Percentiles rank a stretch among this genome's conserved stretches.
Evolutionary conservation across 2,113 vertebrate species (phyloP).

Genomic region (Sapayoa aenigma): DNA sequence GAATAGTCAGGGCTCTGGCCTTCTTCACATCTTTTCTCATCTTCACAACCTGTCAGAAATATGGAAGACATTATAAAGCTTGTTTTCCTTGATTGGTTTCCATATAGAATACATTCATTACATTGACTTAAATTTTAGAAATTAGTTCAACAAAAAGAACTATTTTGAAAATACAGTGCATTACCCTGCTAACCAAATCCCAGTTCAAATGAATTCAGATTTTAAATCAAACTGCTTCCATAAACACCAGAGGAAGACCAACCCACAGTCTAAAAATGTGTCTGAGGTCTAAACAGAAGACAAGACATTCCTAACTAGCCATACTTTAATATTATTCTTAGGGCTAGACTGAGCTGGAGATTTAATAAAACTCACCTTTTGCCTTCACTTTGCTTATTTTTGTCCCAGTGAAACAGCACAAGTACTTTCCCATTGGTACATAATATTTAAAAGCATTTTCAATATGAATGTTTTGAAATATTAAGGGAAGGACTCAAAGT

Average conservation of each 20-base stretch:
- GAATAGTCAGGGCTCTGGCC: slow-evolving; percentile 83
- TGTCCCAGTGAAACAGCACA: background rate
- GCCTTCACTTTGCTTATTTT: background rate
- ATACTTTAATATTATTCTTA: slow-evolving; percentile 43
- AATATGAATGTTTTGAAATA: background rate
- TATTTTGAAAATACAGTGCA: background rate
- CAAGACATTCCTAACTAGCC: slow-evolving; percentile 14
- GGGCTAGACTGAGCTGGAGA: background rate
- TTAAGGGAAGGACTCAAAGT: background rate
- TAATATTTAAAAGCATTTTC: background rate
- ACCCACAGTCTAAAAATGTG: slow-evolving; percentile 34
- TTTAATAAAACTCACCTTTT: background rate
- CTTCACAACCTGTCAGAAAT: slow-evolving; percentile 87
- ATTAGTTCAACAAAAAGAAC: background rate
- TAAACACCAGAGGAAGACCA: slow-evolving; percentile 36
- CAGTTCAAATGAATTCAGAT: background rate
- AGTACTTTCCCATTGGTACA: background rate
- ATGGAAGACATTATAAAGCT: slow-evolving; percentile 7
- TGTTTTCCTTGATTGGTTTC: background rate
- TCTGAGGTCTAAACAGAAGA: slow-evolving; percentile 37
- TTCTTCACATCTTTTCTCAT: slow-evolving; percentile 96
- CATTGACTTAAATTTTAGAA: background rate
- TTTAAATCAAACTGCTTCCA: slow-evolving; percentile 29
- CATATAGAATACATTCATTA: background rate
- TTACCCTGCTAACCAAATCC: background rate